Conservation (phyloP, 2,888 invertebrate genomes). For the Lordiphosa andalusiaca region DNA sequence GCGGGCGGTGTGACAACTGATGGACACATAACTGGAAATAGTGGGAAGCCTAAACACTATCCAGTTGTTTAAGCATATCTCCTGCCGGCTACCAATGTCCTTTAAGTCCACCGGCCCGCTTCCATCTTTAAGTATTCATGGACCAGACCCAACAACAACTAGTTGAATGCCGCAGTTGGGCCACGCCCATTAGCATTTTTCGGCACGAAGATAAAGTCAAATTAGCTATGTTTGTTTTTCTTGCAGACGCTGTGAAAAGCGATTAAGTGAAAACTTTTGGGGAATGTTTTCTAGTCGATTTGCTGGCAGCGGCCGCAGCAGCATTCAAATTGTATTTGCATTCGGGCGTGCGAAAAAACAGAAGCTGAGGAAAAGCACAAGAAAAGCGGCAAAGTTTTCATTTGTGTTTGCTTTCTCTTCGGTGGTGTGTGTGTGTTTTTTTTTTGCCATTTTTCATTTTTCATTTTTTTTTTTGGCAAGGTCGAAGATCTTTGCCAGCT, state of each 20-base stretch:
- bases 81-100: too few relatives aligned
- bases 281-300: slow-evolving; percentile 58
- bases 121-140: neutral
- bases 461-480: slow-evolving; percentile 6
- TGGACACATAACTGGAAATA: too few relatives aligned
- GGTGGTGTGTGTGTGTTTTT: too few relatives aligned
- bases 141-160: slow-evolving; percentile 1
- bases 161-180: slow-evolving; percentile 15
- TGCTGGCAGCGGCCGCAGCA: slow-evolving; percentile 46
- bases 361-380: neutral
- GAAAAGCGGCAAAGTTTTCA: slow-evolving; percentile 6
- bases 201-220: slow-evolving; percentile 58
- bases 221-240: slow-evolving; percentile 69
- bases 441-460: too few relatives aligned
- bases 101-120: too few relatives aligned
- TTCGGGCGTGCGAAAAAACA: slow-evolving; percentile 25
- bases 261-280: slow-evolving; percentile 65
- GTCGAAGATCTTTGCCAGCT: neutral
- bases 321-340: slow-evolving; percentile 64
- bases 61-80: too few relatives aligned
- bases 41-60: too few relatives aligned
- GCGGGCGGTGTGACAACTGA: too few relatives aligned
- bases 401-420: slow-evolving; percentile 5
- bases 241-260: slow-evolving; percentile 63
- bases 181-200: slow-evolving; percentile 10